Base-by-base conservation (phyloP, 2,888 invertebrate genomes). In the Rhorus exstirpatorius region DNA sequence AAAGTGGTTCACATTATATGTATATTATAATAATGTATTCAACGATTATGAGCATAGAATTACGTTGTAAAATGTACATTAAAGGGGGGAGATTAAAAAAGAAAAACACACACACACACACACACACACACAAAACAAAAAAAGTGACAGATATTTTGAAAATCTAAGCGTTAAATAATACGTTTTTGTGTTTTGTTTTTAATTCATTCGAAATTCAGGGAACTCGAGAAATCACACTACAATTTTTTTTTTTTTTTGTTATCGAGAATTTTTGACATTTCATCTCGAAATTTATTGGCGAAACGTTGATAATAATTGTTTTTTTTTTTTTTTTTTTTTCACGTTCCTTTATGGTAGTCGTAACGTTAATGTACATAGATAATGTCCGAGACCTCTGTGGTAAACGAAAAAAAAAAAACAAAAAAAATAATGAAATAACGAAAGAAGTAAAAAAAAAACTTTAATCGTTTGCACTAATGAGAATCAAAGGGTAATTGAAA, bases 61-160 rank as follows among this genome's bases (percentile, higher is more conserved):
- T 68, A 81, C 67, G 68, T 83, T 81, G 77, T 84, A 83, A 63
- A 83, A 79, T 84, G 55, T 72, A 72, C 61, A 75, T 53, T 58
- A 67, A 67, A 55, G 26, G 31, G 31, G 41, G 41, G 51, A 46
- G 2, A n/a, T 58, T 53, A 44, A 65, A n/a, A n/a, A n/a, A n/a
- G n/a, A n/a, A n/a, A n/a, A n/a, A n/a, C n/a, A n/a, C n/a, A n/a
- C n/a, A n/a, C n/a, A n/a, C n/a, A n/a, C n/a, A n/a, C n/a, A n/a
- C n/a, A n/a, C n/a, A n/a, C n/a, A n/a, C n/a, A n/a, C n/a, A n/a
- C n/a, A n/a, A n/a, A n/a, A n/a, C n/a, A n/a, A n/a, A n/a, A n/a
- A n/a, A n/a, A n/a, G n/a, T 72, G 68, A 84, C 58, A 74, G 71
- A 85, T 84, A 85, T 84, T 85, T 84, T 84, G 63, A 80, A 72